phyloP scores from a whole-genome alignment of 2,113 vertebrate species.

The Salvelinus namaycush region DNA sequence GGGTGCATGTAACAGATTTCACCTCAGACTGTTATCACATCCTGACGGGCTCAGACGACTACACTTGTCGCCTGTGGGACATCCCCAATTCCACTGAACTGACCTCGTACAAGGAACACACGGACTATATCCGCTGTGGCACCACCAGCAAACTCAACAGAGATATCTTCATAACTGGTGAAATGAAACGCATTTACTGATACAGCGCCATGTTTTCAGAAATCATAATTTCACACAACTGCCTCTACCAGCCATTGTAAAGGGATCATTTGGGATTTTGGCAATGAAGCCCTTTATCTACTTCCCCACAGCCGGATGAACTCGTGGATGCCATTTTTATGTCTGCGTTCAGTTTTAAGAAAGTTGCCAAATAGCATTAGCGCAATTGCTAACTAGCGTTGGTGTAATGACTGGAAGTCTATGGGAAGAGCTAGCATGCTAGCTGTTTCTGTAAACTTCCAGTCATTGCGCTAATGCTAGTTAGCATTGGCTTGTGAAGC shows the following conservation, averaged over 20 bases:
- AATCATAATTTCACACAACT: neutral
- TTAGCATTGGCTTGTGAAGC: too few species aligned
- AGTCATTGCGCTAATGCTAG: too few species aligned
- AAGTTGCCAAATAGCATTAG: too few species aligned
- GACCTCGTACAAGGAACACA: conserved; percentile 82
- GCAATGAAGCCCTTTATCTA: too few species aligned
- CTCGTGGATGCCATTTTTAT: too few species aligned
- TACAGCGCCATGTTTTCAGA: neutral
- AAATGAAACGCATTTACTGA: conserved; percentile 10
- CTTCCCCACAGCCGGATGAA: too few species aligned
- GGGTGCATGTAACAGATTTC: conserved; percentile 88
- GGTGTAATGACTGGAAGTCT: too few species aligned
- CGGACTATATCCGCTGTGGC: conserved; percentile 90
- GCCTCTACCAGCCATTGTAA: neutral
- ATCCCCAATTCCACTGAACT: conserved; percentile 84
- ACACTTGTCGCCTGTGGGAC: conserved; percentile 89
- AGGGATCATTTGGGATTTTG: too few species aligned
- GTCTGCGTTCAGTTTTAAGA: too few species aligned
- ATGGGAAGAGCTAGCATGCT: too few species aligned
- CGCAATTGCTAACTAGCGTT: too few species aligned
- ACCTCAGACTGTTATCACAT: conserved; percentile 87
- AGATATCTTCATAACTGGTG: conserved; percentile 93
- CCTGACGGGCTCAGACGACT: conserved; percentile 91
- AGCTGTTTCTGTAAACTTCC: too few species aligned
- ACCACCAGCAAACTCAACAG: conserved; percentile 86